Conservation (phyloP, 2,888 invertebrate genomes). For the Nephrocerus scutellatus region DNA sequence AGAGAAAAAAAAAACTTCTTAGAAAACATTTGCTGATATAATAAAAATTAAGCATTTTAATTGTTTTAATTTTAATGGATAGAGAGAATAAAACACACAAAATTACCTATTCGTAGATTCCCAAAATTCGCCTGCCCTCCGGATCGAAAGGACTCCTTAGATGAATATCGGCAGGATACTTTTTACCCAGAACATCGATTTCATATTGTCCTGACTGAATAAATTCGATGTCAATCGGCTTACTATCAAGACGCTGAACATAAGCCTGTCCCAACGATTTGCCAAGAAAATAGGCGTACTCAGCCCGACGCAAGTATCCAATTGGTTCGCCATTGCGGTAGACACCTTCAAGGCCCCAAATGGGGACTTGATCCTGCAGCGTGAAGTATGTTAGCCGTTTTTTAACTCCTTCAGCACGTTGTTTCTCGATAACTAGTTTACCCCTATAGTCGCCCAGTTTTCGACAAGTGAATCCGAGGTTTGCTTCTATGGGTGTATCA, state of each 20-base stretch:
- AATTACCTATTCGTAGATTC: constrained; percentile 50
- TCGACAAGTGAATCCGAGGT: constrained; percentile 71
- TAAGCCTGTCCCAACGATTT: constrained; percentile 57
- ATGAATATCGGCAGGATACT: constrained; percentile 63
- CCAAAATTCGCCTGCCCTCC: constrained; percentile 63
- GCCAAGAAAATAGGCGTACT: constrained; percentile 59
- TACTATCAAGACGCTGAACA: constrained; percentile 52
- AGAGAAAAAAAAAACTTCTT: too few species aligned
- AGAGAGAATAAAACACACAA: too few species aligned
- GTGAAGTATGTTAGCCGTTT: constrained; percentile 71
- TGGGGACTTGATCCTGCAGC: constrained; percentile 61
- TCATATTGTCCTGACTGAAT: constrained; percentile 66
- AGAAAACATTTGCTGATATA: too few species aligned
- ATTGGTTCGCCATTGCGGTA: constrained; percentile 69
- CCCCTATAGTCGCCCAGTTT: constrained; percentile 73
- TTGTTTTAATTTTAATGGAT: too few species aligned
- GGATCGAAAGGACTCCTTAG: constrained; percentile 78
- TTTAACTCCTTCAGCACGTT: constrained; percentile 59
- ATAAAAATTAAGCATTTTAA: too few species aligned
- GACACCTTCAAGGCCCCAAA: constrained; percentile 81
- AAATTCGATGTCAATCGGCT: constrained; percentile 58
- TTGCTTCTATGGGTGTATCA: constrained; percentile 82
- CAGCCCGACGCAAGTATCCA: constrained; percentile 74
- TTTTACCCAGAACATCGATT: constrained; percentile 72
- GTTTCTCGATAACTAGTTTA: constrained; percentile 60